These are phyloP conservation scores for Marmota monax DNA, from an alignment of 2,113 vertebrate species.

Conservation along the genomic window DNA sequence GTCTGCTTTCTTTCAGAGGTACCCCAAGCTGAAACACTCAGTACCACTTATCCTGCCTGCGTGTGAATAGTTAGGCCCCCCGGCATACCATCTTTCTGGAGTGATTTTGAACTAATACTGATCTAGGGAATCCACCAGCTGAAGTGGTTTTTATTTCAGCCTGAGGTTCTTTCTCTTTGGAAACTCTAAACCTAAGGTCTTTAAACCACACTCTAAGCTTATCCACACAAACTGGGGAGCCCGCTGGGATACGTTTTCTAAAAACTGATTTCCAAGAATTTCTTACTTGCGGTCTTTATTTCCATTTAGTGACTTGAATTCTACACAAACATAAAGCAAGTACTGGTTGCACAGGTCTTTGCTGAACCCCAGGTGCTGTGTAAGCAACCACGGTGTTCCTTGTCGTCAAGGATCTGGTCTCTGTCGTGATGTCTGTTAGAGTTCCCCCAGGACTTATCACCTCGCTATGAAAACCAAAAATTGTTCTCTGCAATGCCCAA, in stretches of 20 bases:
- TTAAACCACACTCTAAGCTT: slow-evolving; percentile 26
- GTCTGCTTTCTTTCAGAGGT: neutral
- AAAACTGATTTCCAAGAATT: slow-evolving; percentile 33
- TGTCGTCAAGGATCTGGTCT: slow-evolving; percentile 16
- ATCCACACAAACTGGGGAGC: neutral
- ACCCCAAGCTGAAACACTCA: neutral
- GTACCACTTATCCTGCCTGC: neutral
- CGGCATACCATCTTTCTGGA: neutral
- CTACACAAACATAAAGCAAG: neutral
- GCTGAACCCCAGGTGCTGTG: neutral
- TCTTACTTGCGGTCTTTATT: neutral
- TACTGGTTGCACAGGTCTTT: neutral
- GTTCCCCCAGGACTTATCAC: neutral
- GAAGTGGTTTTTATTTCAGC: neutral
- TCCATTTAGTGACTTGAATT: neutral
- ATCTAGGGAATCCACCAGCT: neutral
- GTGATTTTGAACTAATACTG: neutral
- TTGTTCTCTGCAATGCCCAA: slow-evolving; percentile 28
- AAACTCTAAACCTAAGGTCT: neutral
- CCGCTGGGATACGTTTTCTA: slow-evolving; percentile 24
- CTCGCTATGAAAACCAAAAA: slow-evolving; percentile 26
- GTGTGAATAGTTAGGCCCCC: neutral
- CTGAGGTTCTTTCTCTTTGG: slow-evolving; percentile 17
- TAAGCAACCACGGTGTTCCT: neutral
- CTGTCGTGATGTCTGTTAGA: neutral